A percentile compares a stretch with the other conserved stretches of the same genome.
phyloP scores from a whole-genome alignment of 2,888 invertebrate genomes.

The Dendrolimus pini region DNA sequence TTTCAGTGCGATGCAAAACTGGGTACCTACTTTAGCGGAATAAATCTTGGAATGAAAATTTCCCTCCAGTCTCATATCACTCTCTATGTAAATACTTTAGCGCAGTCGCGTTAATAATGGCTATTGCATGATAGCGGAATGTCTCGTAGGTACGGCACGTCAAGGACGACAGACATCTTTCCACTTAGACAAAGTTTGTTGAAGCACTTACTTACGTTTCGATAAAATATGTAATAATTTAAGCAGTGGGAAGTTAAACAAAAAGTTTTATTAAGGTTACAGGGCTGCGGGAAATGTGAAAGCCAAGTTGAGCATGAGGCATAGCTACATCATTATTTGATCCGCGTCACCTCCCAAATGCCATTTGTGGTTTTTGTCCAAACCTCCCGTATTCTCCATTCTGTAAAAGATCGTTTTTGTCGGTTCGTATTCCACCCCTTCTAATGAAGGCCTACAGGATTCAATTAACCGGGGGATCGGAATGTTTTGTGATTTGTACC shows the following conservation, averaged over 20 bases:
- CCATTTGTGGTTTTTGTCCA: constrained; percentile 67
- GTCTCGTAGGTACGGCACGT: constrained; percentile 5
- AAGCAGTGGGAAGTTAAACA: constrained; percentile 39
- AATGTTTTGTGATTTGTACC: constrained; percentile 70
- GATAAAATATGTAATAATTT: constrained; percentile 60
- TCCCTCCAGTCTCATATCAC: neutral
- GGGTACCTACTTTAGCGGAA: constrained; percentile 36
- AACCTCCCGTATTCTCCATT: constrained; percentile 42
- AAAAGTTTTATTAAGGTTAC: constrained; percentile 49
- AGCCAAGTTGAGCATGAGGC: constrained; percentile 49
- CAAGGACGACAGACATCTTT: constrained; percentile 4
- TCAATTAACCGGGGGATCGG: constrained; percentile 68
- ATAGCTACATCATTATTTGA: constrained; percentile 54
- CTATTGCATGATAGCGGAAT: neutral
- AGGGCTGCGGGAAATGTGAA: constrained; percentile 45
- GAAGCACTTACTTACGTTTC: constrained; percentile 49
- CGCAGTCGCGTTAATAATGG: neutral
- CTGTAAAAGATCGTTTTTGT: constrained; percentile 65
- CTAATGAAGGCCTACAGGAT: constrained; percentile 71
- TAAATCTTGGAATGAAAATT: constrained; percentile 16
- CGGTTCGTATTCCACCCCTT: constrained; percentile 40
- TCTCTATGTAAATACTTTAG: neutral
- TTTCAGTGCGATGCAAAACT: constrained; percentile 53
- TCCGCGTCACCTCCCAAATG: constrained; percentile 51
- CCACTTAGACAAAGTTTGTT: constrained; percentile 39